Evolutionary conservation across 2,888 invertebrate genomes (phyloP).

Genomic region (Mythimna pallens): DNA sequence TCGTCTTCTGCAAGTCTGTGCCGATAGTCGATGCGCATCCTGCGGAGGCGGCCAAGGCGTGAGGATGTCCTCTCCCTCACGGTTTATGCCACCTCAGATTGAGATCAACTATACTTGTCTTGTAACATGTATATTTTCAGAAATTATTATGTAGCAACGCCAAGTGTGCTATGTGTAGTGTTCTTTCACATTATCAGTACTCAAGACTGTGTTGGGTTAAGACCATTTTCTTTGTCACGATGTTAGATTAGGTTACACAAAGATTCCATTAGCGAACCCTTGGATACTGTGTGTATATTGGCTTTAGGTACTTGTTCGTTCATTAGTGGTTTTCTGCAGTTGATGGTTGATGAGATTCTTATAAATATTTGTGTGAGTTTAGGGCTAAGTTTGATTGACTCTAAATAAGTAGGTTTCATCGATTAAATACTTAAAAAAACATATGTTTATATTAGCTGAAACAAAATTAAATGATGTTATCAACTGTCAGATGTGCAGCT

Average conservation of each 20-base stretch:
- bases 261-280: constrained; percentile 57
- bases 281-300: constrained; percentile 15
- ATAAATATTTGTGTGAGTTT: constrained; percentile 4
- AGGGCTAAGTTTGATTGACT: background rate
- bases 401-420: no score
- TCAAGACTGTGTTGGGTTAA: constrained; percentile 9
- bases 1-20: no score
- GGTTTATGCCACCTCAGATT: no score
- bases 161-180: constrained; percentile 13
- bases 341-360: background rate
- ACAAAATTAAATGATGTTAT: no score
- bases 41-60: no score
- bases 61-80: no score
- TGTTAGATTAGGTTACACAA: constrained; percentile 46
- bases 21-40: no score
- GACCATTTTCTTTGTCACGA: constrained; percentile 31
- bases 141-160: background rate
- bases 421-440: no score
- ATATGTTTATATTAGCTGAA: no score
- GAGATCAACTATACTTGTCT: no score
- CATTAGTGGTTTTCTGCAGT: constrained; percentile 24
- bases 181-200: constrained; percentile 25
- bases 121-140: background rate
- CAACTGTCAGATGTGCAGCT: no score
- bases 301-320: constrained; percentile 14